These are phyloP conservation scores for Dioctria linearis DNA, from an alignment of 2,888 invertebrate species.

Conservation along the genomic window DNA sequence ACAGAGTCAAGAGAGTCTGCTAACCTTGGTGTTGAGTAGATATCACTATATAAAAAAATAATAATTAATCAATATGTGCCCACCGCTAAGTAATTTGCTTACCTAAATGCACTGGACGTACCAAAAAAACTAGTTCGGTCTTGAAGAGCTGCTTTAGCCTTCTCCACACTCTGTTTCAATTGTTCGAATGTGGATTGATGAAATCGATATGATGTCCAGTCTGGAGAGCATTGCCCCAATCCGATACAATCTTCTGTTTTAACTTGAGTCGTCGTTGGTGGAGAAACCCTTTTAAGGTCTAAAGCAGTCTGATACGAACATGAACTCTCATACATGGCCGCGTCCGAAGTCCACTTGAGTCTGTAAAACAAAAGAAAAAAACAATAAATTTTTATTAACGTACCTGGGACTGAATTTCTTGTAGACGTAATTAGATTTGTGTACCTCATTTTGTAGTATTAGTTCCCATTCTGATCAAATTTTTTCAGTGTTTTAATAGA, in stretches of 20 bases:
- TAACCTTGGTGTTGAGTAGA: conserved; percentile 70
- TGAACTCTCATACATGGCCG: conserved; percentile 90
- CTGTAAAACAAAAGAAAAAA: conserved; percentile 20
- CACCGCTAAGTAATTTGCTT: conserved; percentile 60
- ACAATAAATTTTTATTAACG: no score
- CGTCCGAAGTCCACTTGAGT: conserved; percentile 58
- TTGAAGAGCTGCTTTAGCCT: conserved; percentile 89
- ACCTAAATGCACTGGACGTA: conserved; percentile 82
- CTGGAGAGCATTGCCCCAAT: conserved; percentile 75
- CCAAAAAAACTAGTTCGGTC: conserved; percentile 81
- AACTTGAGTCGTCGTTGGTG: conserved; percentile 68
- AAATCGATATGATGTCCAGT: conserved; percentile 85
- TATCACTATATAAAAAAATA: conserved; percentile 65
- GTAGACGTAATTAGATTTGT: no score
- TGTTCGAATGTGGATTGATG: conserved; percentile 92
- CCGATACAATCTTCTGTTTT: conserved; percentile 73
- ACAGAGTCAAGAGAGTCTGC: conserved; percentile 67
- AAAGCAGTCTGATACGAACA: conserved; percentile 91
- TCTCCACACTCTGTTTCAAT: conserved; percentile 90
- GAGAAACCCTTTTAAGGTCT: conserved; percentile 81
- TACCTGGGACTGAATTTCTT: no score
- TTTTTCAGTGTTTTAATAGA: no score
- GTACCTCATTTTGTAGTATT: no score
- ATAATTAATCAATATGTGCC: not conserved
- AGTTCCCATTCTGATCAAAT: no score